Conservation (phyloP, 2,113 vertebrate genomes). For the Dipodomys stephensi region DNA sequence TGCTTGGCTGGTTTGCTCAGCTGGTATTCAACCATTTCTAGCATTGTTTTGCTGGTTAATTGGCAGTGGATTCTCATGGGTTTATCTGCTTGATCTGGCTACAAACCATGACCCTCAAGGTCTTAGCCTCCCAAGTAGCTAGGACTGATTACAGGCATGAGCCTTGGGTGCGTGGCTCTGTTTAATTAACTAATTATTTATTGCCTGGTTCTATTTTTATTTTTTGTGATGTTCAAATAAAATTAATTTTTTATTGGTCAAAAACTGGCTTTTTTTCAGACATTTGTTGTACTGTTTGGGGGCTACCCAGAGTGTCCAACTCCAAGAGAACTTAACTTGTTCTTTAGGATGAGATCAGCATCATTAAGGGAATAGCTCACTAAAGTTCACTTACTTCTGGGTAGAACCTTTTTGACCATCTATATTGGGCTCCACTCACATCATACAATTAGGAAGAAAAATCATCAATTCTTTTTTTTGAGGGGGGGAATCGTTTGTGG, state of each 20-base stretch:
- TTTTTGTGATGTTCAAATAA: neutral
- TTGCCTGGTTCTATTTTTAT: neutral
- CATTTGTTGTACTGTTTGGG: slow-evolving; percentile 15
- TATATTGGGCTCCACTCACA: slow-evolving; percentile 9
- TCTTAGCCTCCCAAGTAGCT: too few species aligned
- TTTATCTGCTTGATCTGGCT: too few species aligned
- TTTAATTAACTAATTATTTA: too few species aligned
- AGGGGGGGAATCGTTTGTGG: too few species aligned
- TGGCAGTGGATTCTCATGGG: too few species aligned
- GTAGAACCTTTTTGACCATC: slow-evolving; percentile 9
- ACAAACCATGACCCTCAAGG: too few species aligned
- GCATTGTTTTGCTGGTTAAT: too few species aligned
- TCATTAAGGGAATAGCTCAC: slow-evolving; percentile 22
- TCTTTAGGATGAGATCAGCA: slow-evolving; percentile 33
- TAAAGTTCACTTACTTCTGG: slow-evolving; percentile 56
- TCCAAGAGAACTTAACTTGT: slow-evolving; percentile 39
- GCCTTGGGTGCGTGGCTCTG: too few species aligned
- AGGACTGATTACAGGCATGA: too few species aligned
- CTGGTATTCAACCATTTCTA: too few species aligned
- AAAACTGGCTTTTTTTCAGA: slow-evolving; percentile 42
- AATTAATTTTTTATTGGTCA: neutral
- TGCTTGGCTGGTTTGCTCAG: too few species aligned
- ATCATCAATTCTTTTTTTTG: too few species aligned
- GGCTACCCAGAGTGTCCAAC: slow-evolving; percentile 20
- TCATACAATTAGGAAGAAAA: slow-evolving; percentile 20